These are phyloP conservation scores for Dinocampus coccinellae DNA, from an alignment of 2,888 invertebrate genomes.

Conservation along the genomic window DNA sequence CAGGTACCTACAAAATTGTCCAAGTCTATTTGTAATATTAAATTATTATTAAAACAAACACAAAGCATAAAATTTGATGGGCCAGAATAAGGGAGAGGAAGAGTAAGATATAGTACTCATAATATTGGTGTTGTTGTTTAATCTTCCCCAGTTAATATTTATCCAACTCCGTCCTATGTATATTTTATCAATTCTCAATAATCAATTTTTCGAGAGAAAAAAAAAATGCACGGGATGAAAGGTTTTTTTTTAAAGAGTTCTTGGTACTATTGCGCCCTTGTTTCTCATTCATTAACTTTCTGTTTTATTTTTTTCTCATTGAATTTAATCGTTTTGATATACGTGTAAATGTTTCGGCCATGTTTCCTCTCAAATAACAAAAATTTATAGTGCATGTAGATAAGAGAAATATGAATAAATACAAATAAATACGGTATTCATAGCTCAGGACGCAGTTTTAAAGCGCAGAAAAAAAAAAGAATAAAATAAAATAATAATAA, in stretches of 20 bases:
- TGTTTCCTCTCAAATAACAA: neutral
- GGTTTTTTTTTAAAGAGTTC: neutral
- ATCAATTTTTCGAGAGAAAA: neutral
- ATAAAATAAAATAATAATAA: conserved; percentile 20
- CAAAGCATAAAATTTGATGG: neutral
- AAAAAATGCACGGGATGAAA: neutral
- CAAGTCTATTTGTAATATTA: neutral
- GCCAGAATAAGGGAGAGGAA: neutral
- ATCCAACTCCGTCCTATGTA: conserved; percentile 14
- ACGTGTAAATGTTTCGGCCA: neutral
- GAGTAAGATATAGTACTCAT: neutral
- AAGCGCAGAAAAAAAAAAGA: neutral
- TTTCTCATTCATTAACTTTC: neutral
- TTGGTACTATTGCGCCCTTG: neutral
- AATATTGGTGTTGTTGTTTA: neutral
- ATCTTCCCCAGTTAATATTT: neutral
- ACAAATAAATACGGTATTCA: conserved; percentile 31
- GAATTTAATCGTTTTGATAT: neutral
- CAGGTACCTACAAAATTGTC: conserved; percentile 15
- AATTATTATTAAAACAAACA: neutral
- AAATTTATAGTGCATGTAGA: conserved; percentile 28
- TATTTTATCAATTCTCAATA: neutral
- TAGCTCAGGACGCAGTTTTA: conserved; percentile 49
- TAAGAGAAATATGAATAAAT: conserved; percentile 35
- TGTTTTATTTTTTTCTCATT: neutral